Evolutionary conservation across 2,113 vertebrate genomes (phyloP), one percentile per base, ranked within the genome.

Genomic region (Mirza zaza): DNA sequence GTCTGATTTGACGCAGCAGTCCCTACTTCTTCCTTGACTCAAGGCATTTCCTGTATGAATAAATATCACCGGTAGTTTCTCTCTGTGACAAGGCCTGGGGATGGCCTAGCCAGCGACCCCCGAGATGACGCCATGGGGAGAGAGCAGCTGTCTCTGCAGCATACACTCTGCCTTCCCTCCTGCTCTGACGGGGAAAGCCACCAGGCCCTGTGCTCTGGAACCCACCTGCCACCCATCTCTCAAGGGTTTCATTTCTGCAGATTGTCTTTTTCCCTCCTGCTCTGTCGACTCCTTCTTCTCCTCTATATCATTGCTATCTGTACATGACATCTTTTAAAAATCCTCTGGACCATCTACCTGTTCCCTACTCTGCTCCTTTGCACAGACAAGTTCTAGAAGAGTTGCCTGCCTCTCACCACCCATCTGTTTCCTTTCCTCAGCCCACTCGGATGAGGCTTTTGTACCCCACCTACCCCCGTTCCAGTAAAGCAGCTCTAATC

Each of bases 101-200:
- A 7, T 73, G 52, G 52, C 20, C 79, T 27, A 14, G n/a, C 70
- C 27, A 50, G 39, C 21, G 36, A 23, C 39, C 14, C 55, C 52
- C 18, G 12, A 20, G 48, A 36, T 63, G 20, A 21, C 2, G 10
- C 50, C 34, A 57, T 20, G 4, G 20, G 15, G 6, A 8, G 14
- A 29, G 36, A 34, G 32, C 32, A 0, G 0, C 12, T 20, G 9
- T 15, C 5, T 11, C 2, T 59, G 8, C 59, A 36, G 39, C 27
- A 55, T 1, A 39, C 20, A 13, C 27, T 25, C 39, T n/a, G 55
- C n/a, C 52, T 45, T 18, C 15, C 29, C 61, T 73, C 48, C 36
- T 48, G 65, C 9, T 32, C 14, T 17, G 39, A 2, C 12, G n/a
- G 57, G 70, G 42, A 42, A 20, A 75, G 70, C 7, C 2, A 8